Conservation (phyloP, 2,888 invertebrate genomes). For the Bellardia pandia region DNA sequence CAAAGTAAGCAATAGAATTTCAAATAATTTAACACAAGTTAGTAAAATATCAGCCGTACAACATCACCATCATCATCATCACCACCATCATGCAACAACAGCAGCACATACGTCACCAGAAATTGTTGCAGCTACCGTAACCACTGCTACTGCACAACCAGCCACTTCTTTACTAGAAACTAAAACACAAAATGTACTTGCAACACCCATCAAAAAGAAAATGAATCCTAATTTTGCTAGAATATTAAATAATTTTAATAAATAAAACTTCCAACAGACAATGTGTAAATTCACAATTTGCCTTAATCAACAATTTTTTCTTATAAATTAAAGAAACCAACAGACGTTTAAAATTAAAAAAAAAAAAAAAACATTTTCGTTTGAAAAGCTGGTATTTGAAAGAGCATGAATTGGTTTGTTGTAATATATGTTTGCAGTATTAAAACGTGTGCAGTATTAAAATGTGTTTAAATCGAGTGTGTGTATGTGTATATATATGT, state of each 20-base stretch:
- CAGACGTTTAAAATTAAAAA: background rate
- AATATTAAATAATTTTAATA: slow-evolving; percentile 67
- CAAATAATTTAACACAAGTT: slow-evolving; percentile 33
- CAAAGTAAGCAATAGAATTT: slow-evolving; percentile 85
- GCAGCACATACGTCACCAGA: slow-evolving; percentile 50
- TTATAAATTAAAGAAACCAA: slow-evolving; percentile 16
- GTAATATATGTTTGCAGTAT: background rate
- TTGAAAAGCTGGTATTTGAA: background rate
- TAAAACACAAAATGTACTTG: slow-evolving; percentile 58
- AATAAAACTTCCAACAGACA: slow-evolving; percentile 14
- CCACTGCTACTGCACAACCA: slow-evolving; percentile 47
- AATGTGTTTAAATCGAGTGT: background rate
- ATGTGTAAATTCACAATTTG: slow-evolving; percentile 34
- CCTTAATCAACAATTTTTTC: background rate
- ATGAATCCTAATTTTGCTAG: slow-evolving; percentile 54
- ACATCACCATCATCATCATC: slow-evolving; percentile 49
- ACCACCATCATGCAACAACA: slow-evolving; percentile 22
- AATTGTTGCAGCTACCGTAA: slow-evolving; percentile 23
- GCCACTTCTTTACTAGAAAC: slow-evolving; percentile 37
- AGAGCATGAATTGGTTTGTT: slow-evolving; percentile 20
- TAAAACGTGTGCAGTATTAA: background rate
- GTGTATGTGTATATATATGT: slow-evolving; percentile 22
- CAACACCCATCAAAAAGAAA: slow-evolving; percentile 56
- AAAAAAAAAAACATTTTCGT: background rate
- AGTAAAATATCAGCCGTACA: slow-evolving; percentile 44